These are phyloP conservation scores for Drosophila antonietae DNA, from an alignment of 2,888 invertebrate species.

Conservation along the genomic window DNA sequence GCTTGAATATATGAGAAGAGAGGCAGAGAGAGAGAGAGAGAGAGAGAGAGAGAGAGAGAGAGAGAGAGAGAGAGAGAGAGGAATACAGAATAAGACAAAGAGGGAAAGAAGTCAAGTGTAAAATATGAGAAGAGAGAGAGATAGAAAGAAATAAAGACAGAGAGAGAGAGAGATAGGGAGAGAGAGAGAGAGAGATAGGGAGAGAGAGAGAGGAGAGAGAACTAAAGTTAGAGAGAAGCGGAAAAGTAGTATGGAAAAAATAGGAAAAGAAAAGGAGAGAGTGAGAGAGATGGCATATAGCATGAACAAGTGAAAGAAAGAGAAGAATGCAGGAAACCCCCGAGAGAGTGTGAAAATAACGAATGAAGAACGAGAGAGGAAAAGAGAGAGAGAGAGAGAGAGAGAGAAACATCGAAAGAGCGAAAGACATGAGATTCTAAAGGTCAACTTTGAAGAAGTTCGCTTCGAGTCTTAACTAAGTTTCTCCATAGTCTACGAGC, in stretches of 20 bases:
- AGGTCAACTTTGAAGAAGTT: neutral
- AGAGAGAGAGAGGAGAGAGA: neutral
- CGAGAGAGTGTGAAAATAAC: neutral
- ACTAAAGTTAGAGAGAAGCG: accelerated
- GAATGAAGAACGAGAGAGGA: neutral
- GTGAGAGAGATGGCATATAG: too few species aligned
- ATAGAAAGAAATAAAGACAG: neutral
- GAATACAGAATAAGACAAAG: neutral
- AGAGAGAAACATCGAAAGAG: neutral
- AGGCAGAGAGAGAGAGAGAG: neutral
- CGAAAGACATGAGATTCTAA: neutral
- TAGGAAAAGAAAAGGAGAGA: neutral
- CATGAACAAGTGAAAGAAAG: neutral
- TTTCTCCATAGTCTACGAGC: neutral
- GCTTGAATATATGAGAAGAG: neutral
- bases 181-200: neutral
- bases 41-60: neutral
- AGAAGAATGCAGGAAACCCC: too few species aligned
- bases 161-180: neutral
- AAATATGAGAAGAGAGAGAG: neutral
- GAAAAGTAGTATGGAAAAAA: neutral
- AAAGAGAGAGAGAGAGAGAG: neutral
- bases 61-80: neutral
- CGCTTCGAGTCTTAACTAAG: neutral
- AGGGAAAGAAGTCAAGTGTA: neutral